Conservation (phyloP, 1,140 invertebrate genomes). For the Leptoteleia sp. region DNA sequence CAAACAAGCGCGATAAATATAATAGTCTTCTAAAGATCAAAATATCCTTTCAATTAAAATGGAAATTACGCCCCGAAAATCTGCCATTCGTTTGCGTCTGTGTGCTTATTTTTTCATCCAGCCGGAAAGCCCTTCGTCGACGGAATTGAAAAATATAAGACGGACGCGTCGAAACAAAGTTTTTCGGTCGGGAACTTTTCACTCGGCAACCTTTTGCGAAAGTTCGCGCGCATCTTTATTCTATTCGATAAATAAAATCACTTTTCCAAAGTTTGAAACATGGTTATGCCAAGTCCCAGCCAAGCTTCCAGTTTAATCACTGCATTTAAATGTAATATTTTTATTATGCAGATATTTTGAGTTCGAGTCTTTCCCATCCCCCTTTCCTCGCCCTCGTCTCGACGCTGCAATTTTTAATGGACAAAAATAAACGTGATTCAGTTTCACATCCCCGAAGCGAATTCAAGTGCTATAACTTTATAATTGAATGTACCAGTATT, state of each 20-base stretch:
- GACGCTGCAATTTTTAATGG: not conserved
- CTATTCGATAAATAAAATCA: constrained; percentile 42
- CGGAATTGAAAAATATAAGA: constrained; percentile 19
- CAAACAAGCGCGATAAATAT: not conserved
- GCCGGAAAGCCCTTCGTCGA: not conserved
- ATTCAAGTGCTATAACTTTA: too few relatives aligned
- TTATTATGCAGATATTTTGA: constrained; percentile 10
- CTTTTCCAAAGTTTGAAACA: not conserved
- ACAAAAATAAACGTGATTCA: not conserved
- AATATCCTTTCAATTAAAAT: constrained; percentile 3
- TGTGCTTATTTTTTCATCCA: constrained; percentile 11
- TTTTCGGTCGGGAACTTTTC: constrained; percentile 35
- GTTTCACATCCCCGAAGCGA: too few relatives aligned
- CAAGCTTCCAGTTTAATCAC: too few relatives aligned
- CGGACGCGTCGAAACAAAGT: constrained; percentile 11
- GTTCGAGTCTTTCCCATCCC: constrained; percentile 9
- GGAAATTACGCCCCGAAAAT: constrained; percentile 2
- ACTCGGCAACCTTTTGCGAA: constrained; percentile 23
- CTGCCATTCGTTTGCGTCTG: not conserved
- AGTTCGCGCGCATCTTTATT: constrained; percentile 25
- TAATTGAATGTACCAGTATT: too few relatives aligned
- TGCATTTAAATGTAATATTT: constrained; percentile 37
- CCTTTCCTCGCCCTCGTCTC: not conserved
- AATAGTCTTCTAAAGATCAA: constrained; percentile 1
- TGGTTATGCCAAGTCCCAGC: too few relatives aligned